Base-by-base conservation (phyloP, 1,140 invertebrate species). In the Drosophila sp. region DNA sequence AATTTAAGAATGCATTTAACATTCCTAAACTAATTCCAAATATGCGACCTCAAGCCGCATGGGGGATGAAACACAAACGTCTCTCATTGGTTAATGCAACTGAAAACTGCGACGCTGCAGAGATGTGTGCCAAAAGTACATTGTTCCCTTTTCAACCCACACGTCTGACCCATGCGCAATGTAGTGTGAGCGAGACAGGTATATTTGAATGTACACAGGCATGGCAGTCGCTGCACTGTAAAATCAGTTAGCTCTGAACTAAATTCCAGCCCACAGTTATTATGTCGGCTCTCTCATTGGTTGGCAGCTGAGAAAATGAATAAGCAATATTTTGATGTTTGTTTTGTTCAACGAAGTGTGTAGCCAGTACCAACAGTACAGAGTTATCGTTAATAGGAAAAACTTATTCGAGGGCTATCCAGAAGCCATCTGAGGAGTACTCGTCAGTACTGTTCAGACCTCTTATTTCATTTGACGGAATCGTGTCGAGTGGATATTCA, bases 381-480 rank as follows among this genome's bases (percentile, higher is more conserved):
- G 71, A 87, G 83, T 90, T 74, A 90, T 83, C 87, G 76, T 90
- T 90, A 89, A 91, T 91, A 81, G 90, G 89, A 90, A 91, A 91
- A 91, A 91, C 83, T 91, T 91, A 89, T 91, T 91, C 78, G 91
- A 92, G 91, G 91, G 91, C 91, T 92, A 90, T 92, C 90, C 91
- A 92, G 91, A 92, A 92, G 91, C 90, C 87, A 92, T 92, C 81
- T 92, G 83, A 92, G 91, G 91, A 92, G 91, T 80, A 91, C 91
- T 92, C 91, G 89, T 91, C 87, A 92, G 91, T 92, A 91, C 83
- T 91, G 90, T 92, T 92, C 90, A 92, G 89, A 91, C 91, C 91
- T 92, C 91, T 92, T 92, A 91, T 92, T 92, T 92, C 91, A 92
- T 91, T 92, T 92, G 90, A 92, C 90, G 91, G 91, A 92, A 90